Conservation (phyloP, 2,888 invertebrate genomes). For the Mechanitis mazaeus region DNA sequence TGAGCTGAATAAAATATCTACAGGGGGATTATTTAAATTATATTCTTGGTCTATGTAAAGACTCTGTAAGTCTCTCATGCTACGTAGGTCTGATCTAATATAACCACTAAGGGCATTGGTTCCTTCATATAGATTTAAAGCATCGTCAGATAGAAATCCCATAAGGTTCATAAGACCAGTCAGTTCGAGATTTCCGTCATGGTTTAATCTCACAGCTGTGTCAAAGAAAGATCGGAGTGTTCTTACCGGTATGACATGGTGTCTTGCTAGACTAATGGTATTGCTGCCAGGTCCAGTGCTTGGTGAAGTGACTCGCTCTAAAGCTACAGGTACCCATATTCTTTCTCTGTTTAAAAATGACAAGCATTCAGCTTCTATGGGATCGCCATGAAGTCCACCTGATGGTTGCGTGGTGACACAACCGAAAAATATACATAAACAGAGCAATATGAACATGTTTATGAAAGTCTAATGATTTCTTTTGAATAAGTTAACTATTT, state of each 20-base stretch:
- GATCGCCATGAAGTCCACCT: constrained; percentile 2
- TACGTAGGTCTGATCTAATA: neutral
- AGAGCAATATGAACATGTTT: neutral
- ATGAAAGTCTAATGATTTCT: too few relatives aligned
- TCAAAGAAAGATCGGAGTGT: neutral
- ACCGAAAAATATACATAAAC: neutral
- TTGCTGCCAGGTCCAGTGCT: neutral
- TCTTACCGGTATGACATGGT: constrained; percentile 2
- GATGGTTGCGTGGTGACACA: neutral
- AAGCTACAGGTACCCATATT: constrained; percentile 2
- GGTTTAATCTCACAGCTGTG: neutral
- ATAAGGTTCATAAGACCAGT: constrained; percentile 1
- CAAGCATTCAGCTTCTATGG: constrained; percentile 4
- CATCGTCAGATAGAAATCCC: neutral
- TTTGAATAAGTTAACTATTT: too few relatives aligned
- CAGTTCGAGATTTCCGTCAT: constrained; percentile 1
- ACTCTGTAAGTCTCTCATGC: neutral
- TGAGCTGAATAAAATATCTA: constrained; percentile 1
- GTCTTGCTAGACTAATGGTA: neutral
- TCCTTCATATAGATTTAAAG: neutral
- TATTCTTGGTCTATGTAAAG: neutral
- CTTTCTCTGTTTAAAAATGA: neutral
- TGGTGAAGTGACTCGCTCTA: neutral
- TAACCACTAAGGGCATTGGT: neutral
- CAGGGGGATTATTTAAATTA: neutral